These are phyloP conservation scores for Hoplodrina blanda DNA, from an alignment of 2,888 invertebrate species.

Conservation along the genomic window DNA sequence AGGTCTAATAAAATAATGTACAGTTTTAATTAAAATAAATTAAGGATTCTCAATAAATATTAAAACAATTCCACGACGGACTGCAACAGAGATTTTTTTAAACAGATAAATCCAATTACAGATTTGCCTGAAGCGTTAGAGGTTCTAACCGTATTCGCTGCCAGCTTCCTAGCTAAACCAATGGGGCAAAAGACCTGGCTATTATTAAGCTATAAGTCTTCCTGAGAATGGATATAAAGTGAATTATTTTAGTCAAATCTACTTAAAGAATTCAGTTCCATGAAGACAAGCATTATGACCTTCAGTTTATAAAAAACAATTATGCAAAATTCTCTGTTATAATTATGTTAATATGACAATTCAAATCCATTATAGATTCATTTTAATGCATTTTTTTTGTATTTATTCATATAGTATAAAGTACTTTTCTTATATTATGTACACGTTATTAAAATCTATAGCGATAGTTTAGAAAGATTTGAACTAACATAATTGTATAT, in stretches of 20 bases:
- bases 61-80: background rate
- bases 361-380: background rate
- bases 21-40: too few relatives aligned
- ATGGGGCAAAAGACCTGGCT: constrained; percentile 4
- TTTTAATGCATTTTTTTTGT: background rate
- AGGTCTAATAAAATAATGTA: too few relatives aligned
- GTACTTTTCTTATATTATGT: background rate
- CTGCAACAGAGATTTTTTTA: constrained; percentile 28
- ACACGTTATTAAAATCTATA: background rate
- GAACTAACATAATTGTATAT: constrained; percentile 10
- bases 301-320: constrained; percentile 10
- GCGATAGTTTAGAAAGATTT: background rate
- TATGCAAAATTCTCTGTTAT: constrained; percentile 3
- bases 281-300: background rate
- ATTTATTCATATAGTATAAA: background rate
- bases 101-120: constrained; percentile 45
- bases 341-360: too few relatives aligned
- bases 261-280: background rate
- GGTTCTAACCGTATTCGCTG: constrained; percentile 7
- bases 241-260: background rate
- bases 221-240: constrained; percentile 16
- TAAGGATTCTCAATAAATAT: constrained; percentile 1
- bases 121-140: constrained; percentile 34
- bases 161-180: background rate
- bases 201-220: constrained; percentile 21